phyloP scores from a whole-genome alignment of 2,797 vertebrate genomes.

The Megaceryle alcyon region DNA sequence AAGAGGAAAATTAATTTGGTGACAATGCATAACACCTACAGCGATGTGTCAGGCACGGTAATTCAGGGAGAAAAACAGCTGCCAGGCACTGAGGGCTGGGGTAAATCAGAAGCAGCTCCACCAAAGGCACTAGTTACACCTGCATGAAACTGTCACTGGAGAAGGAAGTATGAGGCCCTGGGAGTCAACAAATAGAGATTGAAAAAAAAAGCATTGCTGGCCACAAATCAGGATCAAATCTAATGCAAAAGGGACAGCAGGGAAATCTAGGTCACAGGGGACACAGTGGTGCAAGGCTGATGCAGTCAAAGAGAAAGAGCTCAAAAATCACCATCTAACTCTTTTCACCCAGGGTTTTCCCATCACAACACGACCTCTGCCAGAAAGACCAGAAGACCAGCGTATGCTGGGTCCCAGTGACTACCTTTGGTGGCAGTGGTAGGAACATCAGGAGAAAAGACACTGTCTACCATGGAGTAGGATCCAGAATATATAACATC shows the following conservation, averaged over 20 bases:
- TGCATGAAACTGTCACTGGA: not conserved
- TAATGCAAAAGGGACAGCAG: not conserved
- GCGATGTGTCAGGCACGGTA: not conserved
- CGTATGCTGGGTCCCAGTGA: not conserved
- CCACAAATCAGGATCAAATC: conserved; percentile 13
- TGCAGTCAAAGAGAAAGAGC: not conserved
- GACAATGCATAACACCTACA: not conserved
- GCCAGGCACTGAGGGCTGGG: not conserved
- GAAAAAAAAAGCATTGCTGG: not conserved
- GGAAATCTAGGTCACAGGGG: conserved; percentile 26
- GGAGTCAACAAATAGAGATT: not conserved
- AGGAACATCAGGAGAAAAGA: not conserved
- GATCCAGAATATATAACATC: not conserved
- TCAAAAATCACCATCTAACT: not conserved
- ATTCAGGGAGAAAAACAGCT: conserved; percentile 22
- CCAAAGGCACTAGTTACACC: not conserved
- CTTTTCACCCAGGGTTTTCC: not conserved
- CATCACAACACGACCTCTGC: not conserved
- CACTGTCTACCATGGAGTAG: not conserved
- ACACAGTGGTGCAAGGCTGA: fast-evolving
- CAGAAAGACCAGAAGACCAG: not conserved
- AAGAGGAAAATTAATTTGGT: conserved; percentile 40
- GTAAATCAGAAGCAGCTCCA: not conserved
- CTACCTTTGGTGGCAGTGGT: not conserved
- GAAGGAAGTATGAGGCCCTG: not conserved